These are phyloP conservation scores for Echinarachnius parma DNA, from an alignment of 53 echinoderm and acorn worm genomes.

Conservation along the genomic window DNA sequence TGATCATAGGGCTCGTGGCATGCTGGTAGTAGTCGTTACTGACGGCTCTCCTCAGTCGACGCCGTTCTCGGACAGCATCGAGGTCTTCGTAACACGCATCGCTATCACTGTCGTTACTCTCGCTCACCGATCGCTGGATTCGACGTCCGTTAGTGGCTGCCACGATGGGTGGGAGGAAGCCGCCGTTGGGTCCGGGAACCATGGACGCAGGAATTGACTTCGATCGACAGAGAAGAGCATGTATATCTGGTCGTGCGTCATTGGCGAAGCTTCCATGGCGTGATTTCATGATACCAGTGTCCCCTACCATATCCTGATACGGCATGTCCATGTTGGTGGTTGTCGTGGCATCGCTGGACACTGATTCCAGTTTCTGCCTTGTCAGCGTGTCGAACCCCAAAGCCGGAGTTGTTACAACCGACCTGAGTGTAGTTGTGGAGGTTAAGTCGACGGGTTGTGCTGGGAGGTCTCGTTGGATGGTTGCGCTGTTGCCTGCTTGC, in stretches of 20 bases:
- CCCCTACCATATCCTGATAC: conserved; percentile 33
- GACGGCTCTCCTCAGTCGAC: conserved; percentile 6
- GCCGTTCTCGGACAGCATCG: conserved; percentile 29
- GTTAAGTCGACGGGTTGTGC: not conserved
- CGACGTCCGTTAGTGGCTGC: not conserved
- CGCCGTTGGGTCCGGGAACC: conserved; percentile 24
- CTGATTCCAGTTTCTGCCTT: conserved; percentile 25
- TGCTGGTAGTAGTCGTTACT: conserved; percentile 24
- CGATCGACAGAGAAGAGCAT: conserved; percentile 18
- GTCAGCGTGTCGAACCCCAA: no score
- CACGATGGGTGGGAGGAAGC: conserved; percentile 11
- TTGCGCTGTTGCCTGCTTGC: no score
- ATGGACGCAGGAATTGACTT: conserved; percentile 19
- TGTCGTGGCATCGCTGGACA: conserved; percentile 10
- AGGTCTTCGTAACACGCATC: conserved; percentile 30
- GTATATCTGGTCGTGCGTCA: not conserved
- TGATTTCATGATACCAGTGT: conserved; percentile 14
- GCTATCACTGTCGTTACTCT: not conserved
- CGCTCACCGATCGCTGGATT: conserved; percentile 22
- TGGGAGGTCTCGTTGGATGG: no score
- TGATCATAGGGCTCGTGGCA: no score
- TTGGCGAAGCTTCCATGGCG: conserved; percentile 29
- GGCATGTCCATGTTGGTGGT: conserved; percentile 4
- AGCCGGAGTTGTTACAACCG: conserved; percentile 17
- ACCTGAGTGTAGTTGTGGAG: conserved; percentile 19